These are phyloP conservation scores for Octodon degus DNA, from an alignment of 2,113 vertebrate species.

Conservation along the genomic window DNA sequence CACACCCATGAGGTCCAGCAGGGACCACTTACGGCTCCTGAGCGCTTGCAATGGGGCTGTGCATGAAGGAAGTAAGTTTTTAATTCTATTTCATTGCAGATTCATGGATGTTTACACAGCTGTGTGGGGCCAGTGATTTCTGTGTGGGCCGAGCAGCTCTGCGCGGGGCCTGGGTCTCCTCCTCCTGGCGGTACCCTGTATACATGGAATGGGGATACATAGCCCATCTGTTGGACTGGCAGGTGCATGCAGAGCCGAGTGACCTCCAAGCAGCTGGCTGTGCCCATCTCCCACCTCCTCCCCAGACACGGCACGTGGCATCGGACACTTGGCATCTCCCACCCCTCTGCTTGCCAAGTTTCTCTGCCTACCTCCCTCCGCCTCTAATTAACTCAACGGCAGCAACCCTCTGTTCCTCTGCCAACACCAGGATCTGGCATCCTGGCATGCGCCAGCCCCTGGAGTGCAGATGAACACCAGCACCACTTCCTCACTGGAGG, in stretches of 20 bases:
- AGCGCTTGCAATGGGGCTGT: neutral
- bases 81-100: neutral
- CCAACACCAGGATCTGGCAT: slow-evolving; percentile 79
- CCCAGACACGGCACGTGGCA: slow-evolving; percentile 15
- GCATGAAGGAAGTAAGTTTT: neutral
- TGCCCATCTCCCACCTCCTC: neutral
- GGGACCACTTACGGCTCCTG: neutral
- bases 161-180: neutral
- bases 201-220: neutral
- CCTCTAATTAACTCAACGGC: slow-evolving; percentile 75
- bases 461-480: slow-evolving; percentile 66
- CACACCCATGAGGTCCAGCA: rapidly evolving
- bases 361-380: slow-evolving; percentile 70
- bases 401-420: slow-evolving; percentile 77
- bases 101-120: neutral
- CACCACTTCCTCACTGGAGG: neutral
- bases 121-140: neutral
- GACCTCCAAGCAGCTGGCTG: neutral
- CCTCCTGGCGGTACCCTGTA: neutral
- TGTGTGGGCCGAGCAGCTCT: neutral
- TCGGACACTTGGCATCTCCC: neutral
- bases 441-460: slow-evolving; percentile 76
- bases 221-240: neutral
- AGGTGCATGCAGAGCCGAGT: neutral
- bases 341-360: neutral